phyloP scores from a whole-genome alignment of 2,113 vertebrate species.

The Monopterus albus region DNA sequence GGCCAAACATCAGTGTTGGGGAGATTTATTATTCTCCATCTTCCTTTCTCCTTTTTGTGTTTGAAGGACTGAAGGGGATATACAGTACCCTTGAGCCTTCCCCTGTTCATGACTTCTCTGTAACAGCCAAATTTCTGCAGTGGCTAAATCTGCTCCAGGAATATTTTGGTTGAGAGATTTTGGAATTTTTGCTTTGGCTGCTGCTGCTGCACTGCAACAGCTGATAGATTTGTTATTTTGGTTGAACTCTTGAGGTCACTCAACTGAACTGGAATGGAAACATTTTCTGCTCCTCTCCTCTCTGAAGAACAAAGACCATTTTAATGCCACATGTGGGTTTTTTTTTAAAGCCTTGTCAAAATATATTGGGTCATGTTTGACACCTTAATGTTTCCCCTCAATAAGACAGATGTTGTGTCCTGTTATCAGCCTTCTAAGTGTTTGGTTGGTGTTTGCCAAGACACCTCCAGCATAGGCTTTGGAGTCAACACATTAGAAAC shows the following conservation, averaged over 20 bases:
- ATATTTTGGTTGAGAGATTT: constrained; percentile 13
- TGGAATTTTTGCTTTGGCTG: not conserved
- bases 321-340: not conserved
- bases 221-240: too few species aligned
- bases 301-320: not conserved
- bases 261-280: too few species aligned
- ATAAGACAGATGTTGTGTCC: not conserved
- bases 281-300: not conserved
- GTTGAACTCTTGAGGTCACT: not conserved
- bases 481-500: not conserved
- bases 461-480: constrained; percentile 47
- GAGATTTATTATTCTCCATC: constrained; percentile 49
- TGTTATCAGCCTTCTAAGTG: not conserved
- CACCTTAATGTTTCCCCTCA: not conserved
- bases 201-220: not conserved
- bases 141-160: constrained; percentile 10
- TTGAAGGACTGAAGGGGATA: constrained; percentile 53
- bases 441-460: not conserved
- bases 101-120: constrained; percentile 28
- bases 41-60: constrained; percentile 50
- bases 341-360: not conserved
- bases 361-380: constrained; percentile 5
- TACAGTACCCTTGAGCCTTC: constrained; percentile 29
- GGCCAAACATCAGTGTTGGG: constrained; percentile 43
- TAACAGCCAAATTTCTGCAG: constrained; percentile 16